Percentiles rank a stretch among this genome's conserved stretches.
These are phyloP conservation scores for Dryobates pubescens DNA, from an alignment of 2,797 vertebrate species.

Conservation along the genomic window DNA sequence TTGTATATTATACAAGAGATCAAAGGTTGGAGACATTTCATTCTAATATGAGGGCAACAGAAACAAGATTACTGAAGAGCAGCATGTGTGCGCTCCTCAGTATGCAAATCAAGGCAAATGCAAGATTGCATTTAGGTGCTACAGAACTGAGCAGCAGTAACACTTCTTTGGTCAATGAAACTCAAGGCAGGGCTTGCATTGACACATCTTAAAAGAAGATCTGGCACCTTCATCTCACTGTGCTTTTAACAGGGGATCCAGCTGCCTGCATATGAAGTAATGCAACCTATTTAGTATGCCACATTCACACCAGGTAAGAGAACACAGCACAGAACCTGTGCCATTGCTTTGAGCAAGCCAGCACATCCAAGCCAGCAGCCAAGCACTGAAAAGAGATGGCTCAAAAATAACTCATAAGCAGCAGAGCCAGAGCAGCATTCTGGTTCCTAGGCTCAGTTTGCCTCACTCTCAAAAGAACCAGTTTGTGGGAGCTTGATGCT, in stretches of 20 bases:
- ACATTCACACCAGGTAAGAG: not conserved
- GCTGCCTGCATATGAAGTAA: not conserved
- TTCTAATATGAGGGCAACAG: not conserved
- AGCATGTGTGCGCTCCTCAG: accelerated
- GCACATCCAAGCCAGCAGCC: accelerated
- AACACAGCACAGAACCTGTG: not conserved
- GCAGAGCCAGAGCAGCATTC: not conserved
- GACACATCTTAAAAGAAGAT: not conserved
- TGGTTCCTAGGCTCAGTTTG: not conserved
- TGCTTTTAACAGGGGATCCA: not conserved
- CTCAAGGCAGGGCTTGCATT: not conserved
- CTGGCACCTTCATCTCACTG: not conserved
- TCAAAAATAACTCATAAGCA: not conserved
- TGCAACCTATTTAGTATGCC: not conserved
- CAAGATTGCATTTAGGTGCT: not conserved
- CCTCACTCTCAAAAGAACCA: not conserved
- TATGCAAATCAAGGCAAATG: not conserved
- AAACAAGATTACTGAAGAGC: not conserved
- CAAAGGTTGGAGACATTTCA: not conserved
- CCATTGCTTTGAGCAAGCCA: not conserved
- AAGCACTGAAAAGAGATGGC: accelerated
- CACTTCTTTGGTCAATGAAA: not conserved
- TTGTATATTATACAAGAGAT: not conserved
- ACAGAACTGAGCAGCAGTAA: not conserved
- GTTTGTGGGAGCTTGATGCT: not conserved